Evolutionary conservation across 2,888 invertebrate genomes (phyloP).

Genomic region (Caenorhabditis sp.): DNA sequence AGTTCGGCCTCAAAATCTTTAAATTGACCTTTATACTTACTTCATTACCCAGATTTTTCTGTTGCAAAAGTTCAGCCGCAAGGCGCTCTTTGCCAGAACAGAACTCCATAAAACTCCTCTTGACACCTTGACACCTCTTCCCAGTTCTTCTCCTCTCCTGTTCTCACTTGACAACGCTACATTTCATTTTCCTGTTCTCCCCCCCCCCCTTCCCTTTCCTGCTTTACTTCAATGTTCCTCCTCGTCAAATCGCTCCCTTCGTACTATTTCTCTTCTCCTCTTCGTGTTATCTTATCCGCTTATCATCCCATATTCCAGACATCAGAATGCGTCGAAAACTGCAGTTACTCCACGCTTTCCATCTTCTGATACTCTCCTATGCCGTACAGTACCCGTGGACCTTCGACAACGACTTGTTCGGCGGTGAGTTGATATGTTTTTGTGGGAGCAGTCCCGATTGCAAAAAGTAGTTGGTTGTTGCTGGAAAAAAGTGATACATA

Average conservation of each 20-base stretch:
- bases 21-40: too few species aligned
- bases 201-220: neutral
- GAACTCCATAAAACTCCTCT: too few species aligned
- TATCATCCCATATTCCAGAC: neutral
- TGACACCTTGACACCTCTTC: neutral
- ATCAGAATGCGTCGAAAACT: conserved; percentile 46
- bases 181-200: too few species aligned
- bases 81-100: too few species aligned
- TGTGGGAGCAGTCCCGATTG: neutral
- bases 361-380: conserved; percentile 1
- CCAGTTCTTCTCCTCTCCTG: too few species aligned
- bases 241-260: neutral
- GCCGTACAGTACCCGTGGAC: conserved; percentile 80
- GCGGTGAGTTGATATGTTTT: conserved; percentile 70
- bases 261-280: neutral
- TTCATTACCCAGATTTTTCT: too few species aligned
- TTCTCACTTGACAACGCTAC: conserved; percentile 30
- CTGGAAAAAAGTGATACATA: conserved; percentile 47
- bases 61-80: too few species aligned
- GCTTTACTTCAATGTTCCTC: conserved; percentile 9
- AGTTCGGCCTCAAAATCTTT: too few species aligned
- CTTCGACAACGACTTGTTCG: conserved; percentile 80
- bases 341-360: conserved; percentile 10
- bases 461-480: conserved; percentile 8
- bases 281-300: neutral